Percentiles rank a stretch among this genome's conserved stretches.
phyloP scores from a whole-genome alignment of 2,797 vertebrate genomes.

The Megaceryle alcyon region DNA sequence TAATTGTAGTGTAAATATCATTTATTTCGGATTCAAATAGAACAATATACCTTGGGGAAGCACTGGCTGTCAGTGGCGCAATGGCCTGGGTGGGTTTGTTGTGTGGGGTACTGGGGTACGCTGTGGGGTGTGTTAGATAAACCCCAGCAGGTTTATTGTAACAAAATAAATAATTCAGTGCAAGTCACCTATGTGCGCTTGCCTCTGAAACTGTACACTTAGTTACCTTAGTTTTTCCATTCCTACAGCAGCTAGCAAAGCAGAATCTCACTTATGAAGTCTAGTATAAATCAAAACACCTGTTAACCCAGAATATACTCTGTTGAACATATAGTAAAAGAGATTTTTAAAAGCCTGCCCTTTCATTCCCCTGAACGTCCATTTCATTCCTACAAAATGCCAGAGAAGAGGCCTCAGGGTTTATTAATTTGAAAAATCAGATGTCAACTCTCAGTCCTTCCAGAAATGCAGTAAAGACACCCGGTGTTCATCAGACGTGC shows the following conservation, averaged over 20 bases:
- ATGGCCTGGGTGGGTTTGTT: too few species aligned
- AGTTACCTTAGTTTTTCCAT: neutral
- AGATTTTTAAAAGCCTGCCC: neutral
- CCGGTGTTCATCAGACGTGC: too few species aligned
- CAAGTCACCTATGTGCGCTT: rapidly evolving
- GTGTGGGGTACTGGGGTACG: too few species aligned
- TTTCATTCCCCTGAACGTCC: neutral
- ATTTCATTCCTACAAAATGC: too few species aligned
- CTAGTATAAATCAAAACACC: neutral
- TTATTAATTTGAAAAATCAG: neutral
- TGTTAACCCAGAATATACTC: neutral
- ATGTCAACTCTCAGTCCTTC: rapidly evolving
- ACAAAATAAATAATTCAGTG: too few species aligned
- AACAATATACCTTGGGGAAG: too few species aligned
- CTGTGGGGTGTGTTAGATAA: too few species aligned
- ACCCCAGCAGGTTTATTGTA: too few species aligned
- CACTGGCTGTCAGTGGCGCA: too few species aligned
- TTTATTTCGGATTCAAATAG: too few species aligned
- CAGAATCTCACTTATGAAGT: neutral
- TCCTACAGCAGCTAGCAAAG: neutral
- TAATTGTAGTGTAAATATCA: too few species aligned
- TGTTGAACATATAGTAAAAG: neutral
- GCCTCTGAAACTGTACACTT: neutral
- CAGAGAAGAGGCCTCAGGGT: too few species aligned
- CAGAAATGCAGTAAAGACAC: rapidly evolving